Evolutionary conservation across 2,888 invertebrate species (phyloP).

Genomic region (Drosophila tripunctata): DNA sequence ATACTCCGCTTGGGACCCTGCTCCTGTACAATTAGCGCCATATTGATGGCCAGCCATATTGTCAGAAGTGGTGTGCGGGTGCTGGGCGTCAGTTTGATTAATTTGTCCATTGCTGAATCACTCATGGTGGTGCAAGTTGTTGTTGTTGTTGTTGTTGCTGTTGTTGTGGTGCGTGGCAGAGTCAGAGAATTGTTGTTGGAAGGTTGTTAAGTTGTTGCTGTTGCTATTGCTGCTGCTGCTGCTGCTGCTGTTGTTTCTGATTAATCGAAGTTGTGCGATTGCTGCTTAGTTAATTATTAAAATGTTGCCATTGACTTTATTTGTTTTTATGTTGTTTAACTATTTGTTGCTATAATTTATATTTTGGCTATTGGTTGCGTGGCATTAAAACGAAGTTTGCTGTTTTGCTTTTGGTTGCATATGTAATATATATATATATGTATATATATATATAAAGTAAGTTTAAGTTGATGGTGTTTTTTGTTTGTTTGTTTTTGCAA

Average conservation of each 20-base stretch:
- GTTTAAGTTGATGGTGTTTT: constrained; percentile 44
- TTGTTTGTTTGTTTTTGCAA: constrained; percentile 11
- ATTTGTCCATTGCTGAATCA: constrained; percentile 82
- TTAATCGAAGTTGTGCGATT: constrained; percentile 44
- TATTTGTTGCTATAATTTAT: constrained; percentile 24
- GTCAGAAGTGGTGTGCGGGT: constrained; percentile 83
- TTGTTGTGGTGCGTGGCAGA: constrained; percentile 32
- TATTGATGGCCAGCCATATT: constrained; percentile 84
- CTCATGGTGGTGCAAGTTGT: constrained; percentile 77
- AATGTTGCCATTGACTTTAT: constrained; percentile 34
- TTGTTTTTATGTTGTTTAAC: constrained; percentile 19
- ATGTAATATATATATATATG: too few relatives aligned
- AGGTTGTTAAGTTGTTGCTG: constrained; percentile 33
- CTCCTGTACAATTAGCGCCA: constrained; percentile 84
- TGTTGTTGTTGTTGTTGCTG: constrained; percentile 28
- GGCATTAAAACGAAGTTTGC: constrained; percentile 41
- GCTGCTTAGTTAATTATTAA: constrained; percentile 60
- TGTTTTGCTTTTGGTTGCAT: constrained; percentile 43
- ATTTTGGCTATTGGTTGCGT: constrained; percentile 34
- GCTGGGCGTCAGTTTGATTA: constrained; percentile 78
- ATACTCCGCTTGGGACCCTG: constrained; percentile 80
- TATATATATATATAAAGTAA: too few relatives aligned
- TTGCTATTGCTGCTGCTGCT: constrained; percentile 36
- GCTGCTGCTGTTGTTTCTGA: constrained; percentile 1
- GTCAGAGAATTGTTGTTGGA: constrained; percentile 44